Base-by-base conservation (phyloP, 2,888 invertebrate genomes). In the Leptogaster cylindrica region DNA sequence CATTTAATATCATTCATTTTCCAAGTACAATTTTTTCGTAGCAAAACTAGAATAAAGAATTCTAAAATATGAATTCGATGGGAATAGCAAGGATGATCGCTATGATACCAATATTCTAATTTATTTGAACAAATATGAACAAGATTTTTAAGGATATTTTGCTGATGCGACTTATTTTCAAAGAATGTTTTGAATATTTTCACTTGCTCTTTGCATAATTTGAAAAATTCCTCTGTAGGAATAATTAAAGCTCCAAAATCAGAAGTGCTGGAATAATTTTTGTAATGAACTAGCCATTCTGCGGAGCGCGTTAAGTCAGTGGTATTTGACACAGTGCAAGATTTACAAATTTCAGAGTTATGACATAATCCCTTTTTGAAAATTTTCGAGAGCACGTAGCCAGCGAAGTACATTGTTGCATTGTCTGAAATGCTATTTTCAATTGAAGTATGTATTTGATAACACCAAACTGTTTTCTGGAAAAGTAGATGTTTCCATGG, bases 391-490 rank as follows among this genome's bases (percentile, higher is more conserved):
- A 48, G 7, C 4, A 48, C 48, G n/a, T 20, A 48, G 1, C 48
- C 48, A 23, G 20, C 18, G 8, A 48, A 48, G 10, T 48, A 48
- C 48, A 48, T 3, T 1, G n/a, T 20, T 7, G 23, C 23, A 10
- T 48, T 48, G 23, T 48, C 48, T 48, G 48, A 48, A 20, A 48
- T 18, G 8, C n/a, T 48, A 18, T 48, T 23, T 48, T 48, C 48
- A 48, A 18, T 2, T 8, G 8, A 48, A 1, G 27, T n/a, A n/a
- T n/a, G n/a, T 4, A 14, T 28, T 28, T 7, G 6, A 10, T 12
- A 14, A 12, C 5, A 10, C 12, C n/a, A 6, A 18, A 20, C 28
- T 0, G n/a, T 28, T 18, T 51, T 28, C 28, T 14, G 0, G 4
- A 14, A 27, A 25, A 27, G 3, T 3, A 3, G 12, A 27, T 5